Base-by-base conservation (phyloP, 2,888 invertebrate genomes). In the Ceraclea dissimilis region DNA sequence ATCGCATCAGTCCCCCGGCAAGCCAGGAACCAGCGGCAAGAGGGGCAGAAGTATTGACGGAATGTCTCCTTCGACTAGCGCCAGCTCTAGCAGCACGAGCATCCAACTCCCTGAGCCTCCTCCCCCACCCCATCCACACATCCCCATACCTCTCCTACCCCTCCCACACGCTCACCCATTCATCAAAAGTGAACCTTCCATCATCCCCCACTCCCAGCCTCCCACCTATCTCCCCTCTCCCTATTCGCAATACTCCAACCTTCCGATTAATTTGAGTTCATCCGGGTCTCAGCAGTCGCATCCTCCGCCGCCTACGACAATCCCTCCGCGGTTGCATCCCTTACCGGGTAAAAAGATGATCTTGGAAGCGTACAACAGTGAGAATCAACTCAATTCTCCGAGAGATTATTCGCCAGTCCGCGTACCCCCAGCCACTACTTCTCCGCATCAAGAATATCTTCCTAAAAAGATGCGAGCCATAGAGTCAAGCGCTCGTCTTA, bases 401-500 rank as follows among this genome's bases (percentile, higher is more conserved):
- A 71, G 70, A 58, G 58, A 67, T 20, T 48, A 48, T 22, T 56
- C 54, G 1, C 51, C 57, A 13, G 56, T 54, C 13, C 52, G 19
- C 6, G 19, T 49, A 1, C 50, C 56, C 20, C 50, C 53, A 17
- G 53, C 61, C 31, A 39, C 21, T 16, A 67, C 65, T 52, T 60
- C 63, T 48, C 57, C 64, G 51, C 47, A 39, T 1, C 51, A 10
- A n/a, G 73, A 75, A 64, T 78, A 78, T 67, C 68, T 77, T 60
- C 78, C 77, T 33, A 78, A 78, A 64, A 77, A 77, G 66, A 78
- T 78, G 77, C 69, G 78, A 54, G 78, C 78, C 60, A 74, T 77
- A 53, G 77, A 78, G 64, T 76, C 72, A 63, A 67, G 75, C 61
- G 73, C 44, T 16, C 49, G 49, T 2, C 8, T 49, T 8, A 10